phyloP scores from a whole-genome alignment of 2,888 invertebrate genomes.

The Luperina nickerlii region DNA sequence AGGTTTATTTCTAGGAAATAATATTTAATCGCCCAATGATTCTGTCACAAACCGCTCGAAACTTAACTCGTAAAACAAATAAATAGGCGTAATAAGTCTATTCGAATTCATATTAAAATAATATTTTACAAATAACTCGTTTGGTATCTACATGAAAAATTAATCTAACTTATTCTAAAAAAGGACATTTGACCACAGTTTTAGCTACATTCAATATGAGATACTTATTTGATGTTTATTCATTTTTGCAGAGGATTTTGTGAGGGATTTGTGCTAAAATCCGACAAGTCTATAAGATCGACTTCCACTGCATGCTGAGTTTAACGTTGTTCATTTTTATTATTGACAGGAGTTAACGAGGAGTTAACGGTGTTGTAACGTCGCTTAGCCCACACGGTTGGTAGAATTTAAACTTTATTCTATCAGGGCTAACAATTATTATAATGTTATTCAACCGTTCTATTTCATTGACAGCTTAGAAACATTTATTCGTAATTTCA shows the following conservation, averaged over 20 bases:
- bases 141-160: constrained; percentile 33
- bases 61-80: constrained; percentile 51
- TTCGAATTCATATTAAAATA: constrained; percentile 27
- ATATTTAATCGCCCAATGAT: constrained; percentile 23
- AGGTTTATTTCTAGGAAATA: constrained; percentile 17
- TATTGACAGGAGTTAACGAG: neutral
- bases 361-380: no score
- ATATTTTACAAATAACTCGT: constrained; percentile 42
- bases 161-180: constrained; percentile 24
- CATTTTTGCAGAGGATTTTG: neutral
- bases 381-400: neutral
- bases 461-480: constrained; percentile 25
- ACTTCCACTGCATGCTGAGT: neutral
- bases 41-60: constrained; percentile 14
- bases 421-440: neutral
- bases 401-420: neutral
- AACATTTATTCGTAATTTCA: constrained; percentile 12
- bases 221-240: neutral
- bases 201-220: constrained; percentile 16
- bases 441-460: neutral
- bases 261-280: neutral
- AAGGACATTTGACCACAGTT: constrained; percentile 30
- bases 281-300: neutral
- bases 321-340: neutral
- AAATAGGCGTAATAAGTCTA: constrained; percentile 53